Percentiles rank a stretch among this genome's conserved stretches.
These are phyloP conservation scores for Xiphophorus maculatus DNA, from an alignment of 2,113 vertebrate genomes.

Conservation along the genomic window DNA sequence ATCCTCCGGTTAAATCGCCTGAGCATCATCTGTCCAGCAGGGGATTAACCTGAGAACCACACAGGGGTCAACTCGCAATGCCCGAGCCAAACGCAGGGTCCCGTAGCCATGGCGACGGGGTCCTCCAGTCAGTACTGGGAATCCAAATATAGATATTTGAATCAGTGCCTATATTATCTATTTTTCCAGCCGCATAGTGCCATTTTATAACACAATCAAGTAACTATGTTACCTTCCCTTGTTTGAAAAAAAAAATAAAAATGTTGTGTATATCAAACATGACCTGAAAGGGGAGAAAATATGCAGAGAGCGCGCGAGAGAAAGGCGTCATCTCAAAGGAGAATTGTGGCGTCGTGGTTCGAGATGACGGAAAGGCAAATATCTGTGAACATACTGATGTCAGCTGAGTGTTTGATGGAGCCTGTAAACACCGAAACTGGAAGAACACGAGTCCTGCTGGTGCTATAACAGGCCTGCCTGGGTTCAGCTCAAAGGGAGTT, in stretches of 20 bases:
- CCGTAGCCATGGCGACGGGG: background rate
- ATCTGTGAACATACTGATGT: background rate
- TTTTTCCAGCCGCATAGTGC: too few relatives aligned
- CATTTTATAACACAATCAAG: too few relatives aligned
- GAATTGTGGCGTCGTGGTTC: background rate
- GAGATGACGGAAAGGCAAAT: background rate
- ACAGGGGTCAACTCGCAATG: background rate
- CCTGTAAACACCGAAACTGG: background rate
- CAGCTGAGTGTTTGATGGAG: background rate
- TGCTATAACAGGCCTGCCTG: too few relatives aligned
- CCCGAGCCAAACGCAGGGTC: background rate
- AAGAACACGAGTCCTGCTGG: background rate
- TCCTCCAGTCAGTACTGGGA: background rate
- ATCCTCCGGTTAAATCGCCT: constrained; percentile 46
- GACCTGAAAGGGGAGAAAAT: background rate
- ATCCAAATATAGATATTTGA: background rate
- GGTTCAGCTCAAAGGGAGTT: too few relatives aligned
- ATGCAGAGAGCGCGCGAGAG: background rate
- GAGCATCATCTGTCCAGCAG: constrained; percentile 43
- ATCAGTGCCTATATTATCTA: too few relatives aligned
- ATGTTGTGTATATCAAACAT: background rate
- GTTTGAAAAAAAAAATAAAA: too few relatives aligned
- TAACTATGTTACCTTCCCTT: too few relatives aligned
- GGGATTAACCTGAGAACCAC: constrained; percentile 53
- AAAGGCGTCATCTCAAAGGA: too few relatives aligned